A percentile compares a stretch with the other conserved stretches of the same genome.
These are phyloP conservation scores for Globodera ellingtonae DNA, from an alignment of 1,140 invertebrate species.

Conservation along the genomic window DNA sequence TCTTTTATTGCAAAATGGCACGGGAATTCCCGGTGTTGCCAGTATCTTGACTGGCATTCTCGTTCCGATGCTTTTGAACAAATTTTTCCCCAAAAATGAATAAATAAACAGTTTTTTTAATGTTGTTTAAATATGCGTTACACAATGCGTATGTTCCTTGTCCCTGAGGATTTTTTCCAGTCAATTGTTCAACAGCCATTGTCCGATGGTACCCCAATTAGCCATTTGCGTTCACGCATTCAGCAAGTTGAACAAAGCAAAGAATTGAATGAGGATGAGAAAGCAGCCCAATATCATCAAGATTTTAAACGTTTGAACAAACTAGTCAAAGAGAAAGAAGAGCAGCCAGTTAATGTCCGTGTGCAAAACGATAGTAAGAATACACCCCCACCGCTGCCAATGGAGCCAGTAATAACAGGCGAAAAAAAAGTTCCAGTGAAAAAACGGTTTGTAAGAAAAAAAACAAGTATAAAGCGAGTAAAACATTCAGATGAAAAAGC, in stretches of 20 bases:
- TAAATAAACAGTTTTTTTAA: constrained; percentile 7
- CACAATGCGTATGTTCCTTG: constrained; percentile 28
- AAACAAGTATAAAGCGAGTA: no score
- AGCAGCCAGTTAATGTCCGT: not conserved
- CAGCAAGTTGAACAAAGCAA: not conserved
- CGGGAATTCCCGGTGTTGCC: constrained; percentile 8
- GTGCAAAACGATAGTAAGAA: constrained; percentile 3
- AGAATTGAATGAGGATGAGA: not conserved
- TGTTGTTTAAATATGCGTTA: not conserved
- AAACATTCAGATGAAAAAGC: not conserved
- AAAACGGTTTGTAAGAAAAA: not conserved
- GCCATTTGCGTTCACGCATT: constrained; percentile 1
- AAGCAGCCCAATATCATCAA: not conserved
- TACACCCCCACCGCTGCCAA: no score
- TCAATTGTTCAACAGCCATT: not conserved
- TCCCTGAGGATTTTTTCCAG: constrained; percentile 31
- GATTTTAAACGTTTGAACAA: constrained; percentile 22
- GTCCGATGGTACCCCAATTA: not conserved
- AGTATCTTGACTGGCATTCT: constrained; percentile 4
- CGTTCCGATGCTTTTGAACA: constrained; percentile 11
- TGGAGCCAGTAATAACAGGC: not conserved
- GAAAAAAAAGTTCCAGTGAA: not conserved
- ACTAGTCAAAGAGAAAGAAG: not conserved
- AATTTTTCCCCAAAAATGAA: not conserved
- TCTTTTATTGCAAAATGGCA: constrained; percentile 10